Conservation (phyloP, 2,113 vertebrate species). For the Oryzias woworae region DNA sequence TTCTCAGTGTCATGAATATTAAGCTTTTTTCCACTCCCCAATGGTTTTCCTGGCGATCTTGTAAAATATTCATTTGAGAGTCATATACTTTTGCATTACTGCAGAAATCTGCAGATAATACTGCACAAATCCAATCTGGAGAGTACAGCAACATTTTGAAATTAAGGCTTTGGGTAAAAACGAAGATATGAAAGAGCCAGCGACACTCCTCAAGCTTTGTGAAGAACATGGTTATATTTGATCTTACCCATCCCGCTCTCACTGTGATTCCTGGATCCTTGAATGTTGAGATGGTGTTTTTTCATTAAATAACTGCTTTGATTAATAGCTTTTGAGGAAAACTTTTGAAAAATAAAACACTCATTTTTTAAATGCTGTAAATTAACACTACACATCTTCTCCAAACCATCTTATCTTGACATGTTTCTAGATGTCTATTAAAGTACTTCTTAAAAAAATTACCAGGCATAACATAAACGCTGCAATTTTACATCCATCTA, state of each 20-base stretch:
- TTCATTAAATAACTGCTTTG: conserved; percentile 4
- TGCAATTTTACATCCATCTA: too few species aligned
- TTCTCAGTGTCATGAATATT: conserved; percentile 18
- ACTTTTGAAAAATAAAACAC: too few species aligned
- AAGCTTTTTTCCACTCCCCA: neutral
- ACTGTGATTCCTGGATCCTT: conserved; percentile 8
- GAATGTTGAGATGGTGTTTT: conserved; percentile 24
- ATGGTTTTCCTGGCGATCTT: conserved; percentile 6
- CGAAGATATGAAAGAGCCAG: conserved; percentile 16
- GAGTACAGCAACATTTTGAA: conserved; percentile 26
- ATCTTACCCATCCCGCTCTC: conserved; percentile 19
- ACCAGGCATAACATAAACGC: too few species aligned
- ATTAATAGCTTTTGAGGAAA: neutral
- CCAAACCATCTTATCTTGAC: too few species aligned
- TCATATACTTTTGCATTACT: conserved; percentile 20
- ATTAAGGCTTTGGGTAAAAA: conserved; percentile 39
- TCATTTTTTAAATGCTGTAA: too few species aligned
- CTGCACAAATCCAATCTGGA: conserved; percentile 17
- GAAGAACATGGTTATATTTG: conserved; percentile 25
- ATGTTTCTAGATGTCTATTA: too few species aligned
- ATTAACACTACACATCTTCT: too few species aligned
- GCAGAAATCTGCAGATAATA: conserved; percentile 2
- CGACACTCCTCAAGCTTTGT: neutral
- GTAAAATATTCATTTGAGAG: conserved; percentile 7
- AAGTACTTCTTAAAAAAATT: too few species aligned